These are phyloP conservation scores for Antheraea pernyi DNA, from an alignment of 1,140 invertebrate species.

Conservation along the genomic window DNA sequence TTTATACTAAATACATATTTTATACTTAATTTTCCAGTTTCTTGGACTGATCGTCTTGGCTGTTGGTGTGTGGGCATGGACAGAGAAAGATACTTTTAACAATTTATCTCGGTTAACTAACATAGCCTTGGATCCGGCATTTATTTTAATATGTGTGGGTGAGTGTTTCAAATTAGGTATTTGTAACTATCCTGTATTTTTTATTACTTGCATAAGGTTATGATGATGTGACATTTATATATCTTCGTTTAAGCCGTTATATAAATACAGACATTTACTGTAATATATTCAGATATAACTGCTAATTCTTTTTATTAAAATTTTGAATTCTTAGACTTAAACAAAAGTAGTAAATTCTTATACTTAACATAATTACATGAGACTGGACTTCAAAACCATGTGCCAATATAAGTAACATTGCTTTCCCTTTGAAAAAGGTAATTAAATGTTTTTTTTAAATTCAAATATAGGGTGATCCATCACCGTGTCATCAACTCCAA, in stretches of 20 bases:
- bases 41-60: constrained; percentile 91
- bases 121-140: constrained; percentile 96
- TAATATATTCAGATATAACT: too few relatives aligned
- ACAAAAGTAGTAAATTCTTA: too few relatives aligned
- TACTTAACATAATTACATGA: too few relatives aligned
- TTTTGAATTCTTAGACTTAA: too few relatives aligned
- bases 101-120: constrained; percentile 94
- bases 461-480: too few relatives aligned
- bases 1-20: constrained; percentile 19
- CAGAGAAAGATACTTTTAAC: constrained; percentile 97
- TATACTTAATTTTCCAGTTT: constrained; percentile 82
- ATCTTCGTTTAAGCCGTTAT: not conserved
- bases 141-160: constrained; percentile 96
- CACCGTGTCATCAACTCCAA: too few relatives aligned
- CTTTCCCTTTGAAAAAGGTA: too few relatives aligned
- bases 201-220: not conserved
- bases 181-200: constrained; percentile 2
- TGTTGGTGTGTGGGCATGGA: constrained; percentile 97
- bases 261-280: too few relatives aligned
- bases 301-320: too few relatives aligned
- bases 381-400: too few relatives aligned
- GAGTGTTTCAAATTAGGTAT: constrained; percentile 50
- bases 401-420: too few relatives aligned
- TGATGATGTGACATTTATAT: not conserved
- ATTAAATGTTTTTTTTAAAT: too few relatives aligned